phyloP scores from a whole-genome alignment of 2,797 vertebrate genomes.

The Phylloscopus collybita region DNA sequence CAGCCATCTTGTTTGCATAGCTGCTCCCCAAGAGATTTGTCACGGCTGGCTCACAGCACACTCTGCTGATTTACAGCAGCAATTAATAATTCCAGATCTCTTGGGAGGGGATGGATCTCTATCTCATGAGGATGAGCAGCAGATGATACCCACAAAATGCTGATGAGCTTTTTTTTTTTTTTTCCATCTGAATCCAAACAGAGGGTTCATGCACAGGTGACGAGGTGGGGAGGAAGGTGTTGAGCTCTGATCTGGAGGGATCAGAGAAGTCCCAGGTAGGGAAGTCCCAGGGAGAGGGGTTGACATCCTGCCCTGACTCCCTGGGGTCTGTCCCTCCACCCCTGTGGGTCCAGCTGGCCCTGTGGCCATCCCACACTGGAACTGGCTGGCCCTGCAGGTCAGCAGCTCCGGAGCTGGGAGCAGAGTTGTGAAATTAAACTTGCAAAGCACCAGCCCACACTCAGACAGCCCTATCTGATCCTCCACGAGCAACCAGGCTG shows the following conservation, averaged over 20 bases:
- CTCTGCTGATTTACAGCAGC: constrained; percentile 51
- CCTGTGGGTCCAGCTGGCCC: background rate
- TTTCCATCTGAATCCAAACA: background rate
- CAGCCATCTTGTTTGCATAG: constrained; percentile 39
- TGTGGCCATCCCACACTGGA: background rate
- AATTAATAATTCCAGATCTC: constrained; percentile 34
- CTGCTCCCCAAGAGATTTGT: constrained; percentile 11
- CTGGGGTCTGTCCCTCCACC: background rate
- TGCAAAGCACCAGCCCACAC: constrained; percentile 52
- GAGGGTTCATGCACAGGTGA: constrained; percentile 30
- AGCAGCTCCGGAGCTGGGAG: background rate
- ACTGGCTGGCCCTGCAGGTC: constrained; percentile 33
- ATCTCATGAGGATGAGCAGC: background rate
- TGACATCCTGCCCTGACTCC: background rate
- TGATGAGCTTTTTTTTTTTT: background rate
- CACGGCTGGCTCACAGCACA: constrained; percentile 50
- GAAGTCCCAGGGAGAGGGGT: background rate
- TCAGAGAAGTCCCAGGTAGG: background rate
- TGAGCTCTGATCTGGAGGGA: background rate
- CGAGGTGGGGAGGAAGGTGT: background rate
- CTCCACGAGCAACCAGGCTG: background rate
- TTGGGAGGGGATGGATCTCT: constrained; percentile 30
- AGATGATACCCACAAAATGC: constrained; percentile 45
- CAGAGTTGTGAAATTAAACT: constrained; percentile 35
- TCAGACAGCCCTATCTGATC: constrained; percentile 10